phyloP scores from a whole-genome alignment of 2,797 vertebrate genomes.

The Astyanax mexicanus region DNA sequence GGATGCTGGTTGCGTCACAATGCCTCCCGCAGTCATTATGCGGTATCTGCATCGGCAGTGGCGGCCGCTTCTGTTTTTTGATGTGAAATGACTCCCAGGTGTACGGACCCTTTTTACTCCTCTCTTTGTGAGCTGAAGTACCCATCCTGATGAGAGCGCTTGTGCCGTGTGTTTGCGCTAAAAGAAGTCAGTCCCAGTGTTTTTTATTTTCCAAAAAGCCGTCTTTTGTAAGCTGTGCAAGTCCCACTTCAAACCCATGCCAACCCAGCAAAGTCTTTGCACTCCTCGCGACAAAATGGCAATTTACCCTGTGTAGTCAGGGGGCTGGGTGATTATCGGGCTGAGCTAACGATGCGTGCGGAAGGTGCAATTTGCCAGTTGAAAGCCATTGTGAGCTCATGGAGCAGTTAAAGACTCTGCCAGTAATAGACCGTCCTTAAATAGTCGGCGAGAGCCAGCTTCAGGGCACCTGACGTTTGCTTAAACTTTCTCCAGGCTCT shows the following conservation, averaged over 20 bases:
- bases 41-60: neutral
- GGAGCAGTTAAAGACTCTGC: constrained; percentile 21
- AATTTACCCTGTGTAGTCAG: constrained; percentile 75
- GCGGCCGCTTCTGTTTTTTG: constrained; percentile 28
- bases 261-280: constrained; percentile 64
- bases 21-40: neutral
- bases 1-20: constrained; percentile 1
- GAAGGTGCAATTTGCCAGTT: constrained; percentile 78
- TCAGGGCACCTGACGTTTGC: constrained; percentile 14
- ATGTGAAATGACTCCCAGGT: constrained; percentile 70
- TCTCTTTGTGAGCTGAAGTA: constrained; percentile 60
- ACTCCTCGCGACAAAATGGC: constrained; percentile 72
- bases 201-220: constrained; percentile 72
- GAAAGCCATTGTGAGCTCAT: constrained; percentile 68
- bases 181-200: constrained; percentile 58
- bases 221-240: neutral
- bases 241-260: too few species aligned
- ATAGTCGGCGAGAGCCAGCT: constrained; percentile 34
- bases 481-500: constrained; percentile 10
- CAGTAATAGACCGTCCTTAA: constrained; percentile 41
- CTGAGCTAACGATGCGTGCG: constrained; percentile 71
- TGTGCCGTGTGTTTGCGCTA: constrained; percentile 39
- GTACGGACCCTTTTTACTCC: constrained; percentile 55
- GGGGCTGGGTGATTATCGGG: constrained; percentile 71
- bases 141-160: constrained; percentile 67